Percentiles rank a stretch among this genome's conserved stretches.
These are phyloP conservation scores for Mythimna vitellina DNA, from an alignment of 2,888 invertebrate genomes.

Conservation along the genomic window DNA sequence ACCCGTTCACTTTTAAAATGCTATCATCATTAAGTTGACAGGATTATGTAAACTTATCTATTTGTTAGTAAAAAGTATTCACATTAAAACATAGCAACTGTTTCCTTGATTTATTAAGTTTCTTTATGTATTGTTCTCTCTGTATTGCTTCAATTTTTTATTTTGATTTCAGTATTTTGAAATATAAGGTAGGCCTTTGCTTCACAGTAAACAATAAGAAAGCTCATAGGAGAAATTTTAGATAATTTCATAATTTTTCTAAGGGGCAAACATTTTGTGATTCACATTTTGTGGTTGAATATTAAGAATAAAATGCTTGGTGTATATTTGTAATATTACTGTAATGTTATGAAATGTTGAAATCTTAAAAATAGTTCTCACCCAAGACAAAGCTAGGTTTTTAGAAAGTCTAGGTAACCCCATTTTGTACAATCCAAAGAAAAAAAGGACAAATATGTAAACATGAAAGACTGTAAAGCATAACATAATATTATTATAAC, in stretches of 20 bases:
- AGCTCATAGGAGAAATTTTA: background rate
- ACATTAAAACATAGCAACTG: conserved; percentile 21
- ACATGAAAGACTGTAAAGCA: conserved; percentile 41
- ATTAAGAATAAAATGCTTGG: background rate
- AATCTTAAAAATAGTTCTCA: conserved; percentile 15
- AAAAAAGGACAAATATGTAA: conserved; percentile 27
- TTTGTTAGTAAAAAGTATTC: conserved; percentile 40
- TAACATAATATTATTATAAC: conserved; percentile 22
- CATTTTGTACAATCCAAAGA: conserved; percentile 29
- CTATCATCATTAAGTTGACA: conserved; percentile 20
- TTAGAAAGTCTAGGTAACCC: conserved; percentile 17
- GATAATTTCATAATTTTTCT: background rate
- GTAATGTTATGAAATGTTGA: conserved; percentile 19
- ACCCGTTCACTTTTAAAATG: conserved; percentile 20
- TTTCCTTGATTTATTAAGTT: conserved; percentile 33
- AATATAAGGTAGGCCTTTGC: background rate
- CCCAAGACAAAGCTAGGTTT: conserved; percentile 1
- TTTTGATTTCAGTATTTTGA: conserved; percentile 14
- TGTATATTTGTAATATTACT: conserved; percentile 19
- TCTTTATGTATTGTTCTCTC: conserved; percentile 4
- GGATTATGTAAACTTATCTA: conserved; percentile 23
- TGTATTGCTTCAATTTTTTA: conserved; percentile 3
- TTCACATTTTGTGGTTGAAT: conserved; percentile 5
- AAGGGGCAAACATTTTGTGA: conserved; percentile 7
- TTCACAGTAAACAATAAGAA: conserved; percentile 1